These are phyloP conservation scores for Danio aesculapii DNA, from an alignment of 2,797 vertebrate species.

Conservation along the genomic window DNA sequence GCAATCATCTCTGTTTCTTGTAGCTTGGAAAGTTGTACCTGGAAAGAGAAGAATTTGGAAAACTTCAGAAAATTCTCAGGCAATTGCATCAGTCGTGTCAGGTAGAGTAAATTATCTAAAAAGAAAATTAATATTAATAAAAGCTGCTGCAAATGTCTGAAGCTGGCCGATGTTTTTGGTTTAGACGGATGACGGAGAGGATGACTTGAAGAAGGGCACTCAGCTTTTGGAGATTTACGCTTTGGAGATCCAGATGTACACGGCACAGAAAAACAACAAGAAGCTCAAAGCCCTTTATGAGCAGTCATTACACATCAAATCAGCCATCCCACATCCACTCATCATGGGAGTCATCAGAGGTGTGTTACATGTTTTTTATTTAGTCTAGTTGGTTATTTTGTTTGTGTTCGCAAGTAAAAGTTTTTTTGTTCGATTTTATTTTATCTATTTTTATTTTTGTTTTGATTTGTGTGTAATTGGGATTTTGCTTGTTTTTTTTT, in stretches of 20 bases:
- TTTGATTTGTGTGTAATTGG: no score
- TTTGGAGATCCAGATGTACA: conserved; percentile 99
- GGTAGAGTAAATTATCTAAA: conserved; percentile 75
- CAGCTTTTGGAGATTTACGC: conserved; percentile 99
- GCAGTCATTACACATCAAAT: conserved; percentile 99
- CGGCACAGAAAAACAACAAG: conserved; percentile 99
- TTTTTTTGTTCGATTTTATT: no score
- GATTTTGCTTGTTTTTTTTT: no score
- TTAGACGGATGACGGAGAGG: conserved; percentile 98
- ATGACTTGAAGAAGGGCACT: conserved; percentile 98
- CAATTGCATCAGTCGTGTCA: conserved; percentile 99
- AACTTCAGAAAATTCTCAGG: conserved; percentile 97
- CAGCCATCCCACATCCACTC: conserved; percentile 97
- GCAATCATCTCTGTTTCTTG: conserved; percentile 48
- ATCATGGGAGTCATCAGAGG: conserved; percentile 99
- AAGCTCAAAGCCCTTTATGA: conserved; percentile 99
- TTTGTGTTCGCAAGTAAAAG: neutral
- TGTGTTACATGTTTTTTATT: no score
- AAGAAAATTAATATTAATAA: neutral
- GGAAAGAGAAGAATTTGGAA: conserved; percentile 97
- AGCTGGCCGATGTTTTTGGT: neutral
- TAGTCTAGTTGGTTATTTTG: neutral
- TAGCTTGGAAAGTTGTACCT: conserved; percentile 98
- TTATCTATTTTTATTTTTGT: no score
- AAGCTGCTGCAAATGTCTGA: neutral